Evolutionary conservation across 2,888 invertebrate species (phyloP), one percentile per base, ranked within the genome.

Genomic region (Melanargia galathea): DNA sequence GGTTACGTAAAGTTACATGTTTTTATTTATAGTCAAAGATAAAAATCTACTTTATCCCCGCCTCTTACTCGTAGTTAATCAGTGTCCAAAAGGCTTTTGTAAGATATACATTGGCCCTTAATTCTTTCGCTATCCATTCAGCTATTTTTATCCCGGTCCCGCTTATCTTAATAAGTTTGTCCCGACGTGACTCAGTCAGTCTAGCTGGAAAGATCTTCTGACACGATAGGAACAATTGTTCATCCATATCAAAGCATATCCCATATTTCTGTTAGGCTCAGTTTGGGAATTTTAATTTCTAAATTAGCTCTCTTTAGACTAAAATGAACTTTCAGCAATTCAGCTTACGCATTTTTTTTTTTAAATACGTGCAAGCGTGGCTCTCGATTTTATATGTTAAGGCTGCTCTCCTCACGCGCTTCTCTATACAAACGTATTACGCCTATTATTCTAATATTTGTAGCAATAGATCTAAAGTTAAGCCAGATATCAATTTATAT

Each of bases 91-190:
- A 46, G 22, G 20, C 18, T 18, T 46, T 46, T 52, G 30, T 35
- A n/a, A 11, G 45, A 35, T 7, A 30, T 51, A 38, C 38, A 26
- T 18, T 55, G 26, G 24, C 55, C 24, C 26, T 43, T 40, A 54
- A 43, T 55, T 55, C 55, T 55, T 55, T 40, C 55, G 40, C 55
- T 55, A 55, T 55, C 55, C 43, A 55, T 22, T 55, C 26, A 26
- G 55, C 55, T 55, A 55, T 43, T 55, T 55, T 55, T 26, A 55
- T 26, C 43, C 55, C 40, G 6, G 22, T 10, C 55, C 24, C 26
- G 40, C 55, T 55, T 55, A 55, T 55, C 55, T 55, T 55, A 55
- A 55, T 55, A 55, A 55, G 55, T 55, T 55, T 24, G 40, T 40
- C 24, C 16, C 51, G n/a, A n/a, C 30, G 10, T 18, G 30, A 6